Conservation (phyloP, 2,797 vertebrate species). For the Argyrosomus regius region DNA sequence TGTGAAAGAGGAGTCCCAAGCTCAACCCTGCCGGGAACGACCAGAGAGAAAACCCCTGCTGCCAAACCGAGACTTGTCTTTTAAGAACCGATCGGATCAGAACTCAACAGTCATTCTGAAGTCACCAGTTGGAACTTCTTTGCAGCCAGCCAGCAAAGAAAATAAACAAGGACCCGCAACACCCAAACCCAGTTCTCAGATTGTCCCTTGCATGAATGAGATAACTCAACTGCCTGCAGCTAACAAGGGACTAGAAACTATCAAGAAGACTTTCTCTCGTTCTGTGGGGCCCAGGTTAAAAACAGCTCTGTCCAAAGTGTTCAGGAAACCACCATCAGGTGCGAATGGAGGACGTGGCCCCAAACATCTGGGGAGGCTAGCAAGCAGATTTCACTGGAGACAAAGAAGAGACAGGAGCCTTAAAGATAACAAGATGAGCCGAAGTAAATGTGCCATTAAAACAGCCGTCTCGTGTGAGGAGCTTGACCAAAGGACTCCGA, state of each 20-base stretch:
- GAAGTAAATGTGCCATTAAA: slow-evolving; percentile 75
- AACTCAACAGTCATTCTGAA: slow-evolving; percentile 41
- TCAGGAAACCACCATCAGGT: slow-evolving; percentile 80
- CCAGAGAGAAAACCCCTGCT: slow-evolving; percentile 78
- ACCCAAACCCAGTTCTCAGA: slow-evolving; percentile 70
- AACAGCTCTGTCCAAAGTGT: slow-evolving; percentile 80
- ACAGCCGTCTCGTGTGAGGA: slow-evolving; percentile 86
- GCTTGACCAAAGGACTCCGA: slow-evolving; percentile 78
- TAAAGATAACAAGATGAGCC: slow-evolving; percentile 64
- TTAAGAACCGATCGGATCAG: slow-evolving; percentile 69
- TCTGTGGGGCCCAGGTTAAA: slow-evolving; percentile 81
- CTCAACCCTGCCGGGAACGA: slow-evolving; percentile 50
- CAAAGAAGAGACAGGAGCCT: slow-evolving; percentile 61
- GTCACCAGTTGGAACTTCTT: slow-evolving; percentile 52
- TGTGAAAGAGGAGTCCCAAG: slow-evolving; percentile 53
- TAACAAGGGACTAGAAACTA: slow-evolving; percentile 65
- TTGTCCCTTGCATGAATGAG: slow-evolving; percentile 35
- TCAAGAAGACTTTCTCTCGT: slow-evolving; percentile 69
- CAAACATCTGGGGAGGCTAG: slow-evolving; percentile 74
- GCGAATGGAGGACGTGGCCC: slow-evolving; percentile 65
- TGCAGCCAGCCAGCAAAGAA: slow-evolving; percentile 67
- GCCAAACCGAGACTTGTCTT: slow-evolving; percentile 72
- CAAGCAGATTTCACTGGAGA: slow-evolving; percentile 68
- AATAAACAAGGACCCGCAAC: slow-evolving; percentile 69
- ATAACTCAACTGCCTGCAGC: slow-evolving; percentile 65